Evolutionary conservation across 2,888 invertebrate species (phyloP).

Genomic region (Xestoiulus laeticollis): DNA sequence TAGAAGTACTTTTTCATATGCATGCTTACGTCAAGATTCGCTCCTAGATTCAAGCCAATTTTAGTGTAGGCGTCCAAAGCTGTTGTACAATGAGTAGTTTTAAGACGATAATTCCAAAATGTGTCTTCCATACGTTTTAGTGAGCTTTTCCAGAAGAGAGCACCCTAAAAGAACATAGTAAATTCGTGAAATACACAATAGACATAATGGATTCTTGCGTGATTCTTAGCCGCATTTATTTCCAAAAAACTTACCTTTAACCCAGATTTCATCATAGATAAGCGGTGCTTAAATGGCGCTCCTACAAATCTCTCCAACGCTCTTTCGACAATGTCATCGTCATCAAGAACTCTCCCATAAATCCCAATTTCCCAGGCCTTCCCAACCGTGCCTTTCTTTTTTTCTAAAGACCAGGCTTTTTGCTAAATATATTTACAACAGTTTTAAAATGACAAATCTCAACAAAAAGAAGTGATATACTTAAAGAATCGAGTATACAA

Average conservation of each 20-base stretch:
- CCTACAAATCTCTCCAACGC: slow-evolving; percentile 32
- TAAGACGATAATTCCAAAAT: not conserved
- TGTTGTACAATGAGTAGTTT: not conserved
- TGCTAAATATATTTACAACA: slow-evolving; percentile 3
- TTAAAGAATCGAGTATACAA: not conserved
- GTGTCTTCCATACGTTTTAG: not conserved
- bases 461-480: not conserved
- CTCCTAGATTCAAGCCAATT: not conserved
- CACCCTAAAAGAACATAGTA: not conserved
- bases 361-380: slow-evolving; percentile 49
- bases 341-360: slow-evolving; percentile 49
- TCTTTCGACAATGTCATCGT: slow-evolving; percentile 47
- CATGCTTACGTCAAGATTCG: not conserved
- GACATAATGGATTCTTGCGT: not conserved
- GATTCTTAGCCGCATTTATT: not conserved
- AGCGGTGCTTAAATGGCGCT: not conserved
- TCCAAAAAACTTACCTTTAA: not conserved
- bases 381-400: slow-evolving; percentile 40
- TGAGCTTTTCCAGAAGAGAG: slow-evolving; percentile 2
- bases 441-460: not conserved
- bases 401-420: slow-evolving; percentile 50
- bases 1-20: not conserved
- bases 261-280: not conserved
- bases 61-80: not conserved
- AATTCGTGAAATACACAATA: not conserved